Conservation (phyloP, 2,113 vertebrate genomes). For the Caretta caretta region DNA sequence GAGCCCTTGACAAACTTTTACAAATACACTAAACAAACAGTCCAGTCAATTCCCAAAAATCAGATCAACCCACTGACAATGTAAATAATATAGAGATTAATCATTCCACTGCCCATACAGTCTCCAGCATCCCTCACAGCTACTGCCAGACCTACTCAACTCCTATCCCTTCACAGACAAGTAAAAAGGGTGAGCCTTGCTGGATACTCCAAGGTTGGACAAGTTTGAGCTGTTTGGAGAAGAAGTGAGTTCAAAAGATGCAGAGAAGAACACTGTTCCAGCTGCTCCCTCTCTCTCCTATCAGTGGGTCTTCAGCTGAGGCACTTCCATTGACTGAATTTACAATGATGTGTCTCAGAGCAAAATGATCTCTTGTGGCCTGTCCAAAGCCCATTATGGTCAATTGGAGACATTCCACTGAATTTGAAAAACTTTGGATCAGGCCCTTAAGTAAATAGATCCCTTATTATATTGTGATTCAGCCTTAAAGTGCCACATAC, state of each 20-base stretch:
- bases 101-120: not conserved
- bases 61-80: not conserved
- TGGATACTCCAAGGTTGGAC: not conserved
- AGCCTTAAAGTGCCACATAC: not conserved
- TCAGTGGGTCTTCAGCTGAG: not conserved
- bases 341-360: not conserved
- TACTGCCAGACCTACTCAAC: too few relatives aligned
- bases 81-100: not conserved
- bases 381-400: not conserved
- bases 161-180: not conserved
- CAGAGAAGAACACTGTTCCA: too few relatives aligned
- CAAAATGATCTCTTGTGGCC: too few relatives aligned
- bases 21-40: not conserved
- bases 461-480: too few relatives aligned
- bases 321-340: not conserved
- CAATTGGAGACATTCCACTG: not conserved
- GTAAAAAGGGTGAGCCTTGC: not conserved
- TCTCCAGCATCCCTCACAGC: not conserved
- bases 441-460: too few relatives aligned
- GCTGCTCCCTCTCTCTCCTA: not conserved
- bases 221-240: fast-evolving
- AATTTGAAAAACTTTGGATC: not conserved
- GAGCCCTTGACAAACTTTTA: not conserved
- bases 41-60: not conserved
- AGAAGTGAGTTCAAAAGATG: not conserved